A percentile compares a stretch with the other conserved stretches of the same genome.
Conservation (phyloP, 2,797 vertebrate species). For the Tokudaia muenninki region DNA sequence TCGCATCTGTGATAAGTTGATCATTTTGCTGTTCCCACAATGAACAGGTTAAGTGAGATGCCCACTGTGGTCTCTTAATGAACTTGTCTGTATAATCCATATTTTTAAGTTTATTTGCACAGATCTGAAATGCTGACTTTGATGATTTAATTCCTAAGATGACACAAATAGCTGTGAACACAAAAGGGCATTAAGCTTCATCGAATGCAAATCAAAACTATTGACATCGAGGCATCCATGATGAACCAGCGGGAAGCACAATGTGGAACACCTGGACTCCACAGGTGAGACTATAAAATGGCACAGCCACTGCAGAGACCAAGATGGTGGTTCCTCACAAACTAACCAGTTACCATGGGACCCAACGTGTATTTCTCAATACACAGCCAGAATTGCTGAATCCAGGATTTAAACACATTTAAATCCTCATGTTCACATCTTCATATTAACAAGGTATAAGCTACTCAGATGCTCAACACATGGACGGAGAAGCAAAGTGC, state of each 20-base stretch:
- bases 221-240: not conserved
- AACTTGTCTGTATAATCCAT: not conserved
- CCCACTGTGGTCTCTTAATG: not conserved
- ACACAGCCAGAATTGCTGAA: not conserved
- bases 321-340: not conserved
- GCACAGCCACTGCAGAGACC: not conserved
- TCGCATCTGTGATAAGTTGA: not conserved
- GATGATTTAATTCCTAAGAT: not conserved
- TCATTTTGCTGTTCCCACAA: not conserved
- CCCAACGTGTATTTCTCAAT: not conserved
- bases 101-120: not conserved
- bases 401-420: not conserved
- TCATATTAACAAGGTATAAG: not conserved
- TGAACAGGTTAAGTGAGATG: not conserved
- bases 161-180: not conserved
- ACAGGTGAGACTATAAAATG: not conserved
- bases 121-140: constrained; percentile 9
- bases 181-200: not conserved
- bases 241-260: not conserved
- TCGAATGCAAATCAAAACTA: not conserved
- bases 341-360: not conserved
- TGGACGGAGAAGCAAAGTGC: not conserved
- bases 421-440: too few relatives aligned
- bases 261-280: not conserved
- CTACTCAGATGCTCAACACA: not conserved